Evolutionary conservation across 2,797 vertebrate genomes (phyloP), one percentile per base, ranked within the genome.

Genomic region (Notolabrus celidotus): DNA sequence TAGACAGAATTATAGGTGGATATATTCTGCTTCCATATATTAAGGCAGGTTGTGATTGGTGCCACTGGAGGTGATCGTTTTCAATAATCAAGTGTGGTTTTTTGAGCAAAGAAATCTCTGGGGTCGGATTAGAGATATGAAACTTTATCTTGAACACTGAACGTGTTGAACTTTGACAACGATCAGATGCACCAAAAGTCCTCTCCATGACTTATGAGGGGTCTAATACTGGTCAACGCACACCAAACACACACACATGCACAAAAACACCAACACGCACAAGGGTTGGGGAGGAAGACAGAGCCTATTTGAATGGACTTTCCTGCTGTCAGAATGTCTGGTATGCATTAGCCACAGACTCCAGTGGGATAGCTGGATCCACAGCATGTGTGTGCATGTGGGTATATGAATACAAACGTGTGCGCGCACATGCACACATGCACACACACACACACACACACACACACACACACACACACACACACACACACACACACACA

Each of bases 271-370:
- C 58, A 56, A 74, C 62, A 86, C 67, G 79, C 74, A 79, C 69
- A 71, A 79, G 65, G 62, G 72, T 67, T 65, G 68, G 76, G 74
- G 85, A 88, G 80, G 86, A 88, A 89, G 85, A 88, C 79, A 84
- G 80, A 70, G 83, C 67, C 81, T 80, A 87, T 93, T 92, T 91
- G 83, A 91, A 93, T 93, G 89, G 88, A 88, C 93, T 94, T 94
- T 94, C 94, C 93, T 94, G 92, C 92, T 94, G 94, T 95, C 92
- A 92, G 91, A 93, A 93, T 93, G 94, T 94, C 93, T 94, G 93
- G 93, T 93, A 93, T 94, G 93, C 90, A 90, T 90, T 91, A 94
- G 92, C 94, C 94, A 94, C 94, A 95, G 94, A 92, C 93, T 95
- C 93, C 94, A 94, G 93, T 88, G 89, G 90, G 88, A 93, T 93